phyloP scores from a whole-genome alignment of 2,113 vertebrate species.

The Odontesthes bonariensis region DNA sequence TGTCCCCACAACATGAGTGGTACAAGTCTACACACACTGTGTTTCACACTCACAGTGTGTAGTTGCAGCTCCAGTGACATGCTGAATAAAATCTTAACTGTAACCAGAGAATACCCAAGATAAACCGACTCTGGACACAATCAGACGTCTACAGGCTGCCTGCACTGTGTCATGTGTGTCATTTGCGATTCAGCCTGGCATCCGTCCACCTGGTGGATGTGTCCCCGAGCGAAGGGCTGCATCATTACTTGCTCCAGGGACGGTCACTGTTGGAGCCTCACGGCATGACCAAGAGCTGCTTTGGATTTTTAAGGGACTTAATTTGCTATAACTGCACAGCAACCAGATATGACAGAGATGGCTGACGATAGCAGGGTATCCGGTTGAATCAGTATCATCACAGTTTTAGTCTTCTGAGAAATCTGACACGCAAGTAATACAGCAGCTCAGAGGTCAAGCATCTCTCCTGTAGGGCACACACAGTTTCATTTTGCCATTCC shows the following conservation, averaged over 20 bases:
- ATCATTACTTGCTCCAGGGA: constrained; percentile 47
- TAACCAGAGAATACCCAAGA: too few relatives aligned
- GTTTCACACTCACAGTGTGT: too few relatives aligned
- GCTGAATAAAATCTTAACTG: too few relatives aligned
- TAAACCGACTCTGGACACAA: not conserved
- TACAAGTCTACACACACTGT: too few relatives aligned
- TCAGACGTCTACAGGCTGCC: not conserved
- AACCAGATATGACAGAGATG: not conserved
- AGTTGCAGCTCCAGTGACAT: too few relatives aligned
- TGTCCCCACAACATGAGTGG: too few relatives aligned
- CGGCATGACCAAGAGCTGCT: not conserved
- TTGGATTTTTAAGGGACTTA: not conserved
- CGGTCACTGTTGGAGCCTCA: not conserved
- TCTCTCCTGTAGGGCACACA: not conserved
- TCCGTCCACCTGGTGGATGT: constrained; percentile 17
- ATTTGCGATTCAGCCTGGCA: constrained; percentile 17
- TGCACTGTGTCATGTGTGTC: not conserved
- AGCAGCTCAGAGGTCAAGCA: constrained; percentile 7
- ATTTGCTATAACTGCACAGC: not conserved
- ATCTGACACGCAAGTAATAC: not conserved
- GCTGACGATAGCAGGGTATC: not conserved
- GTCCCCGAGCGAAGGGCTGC: constrained; percentile 52
- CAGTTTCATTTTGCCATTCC: not conserved
- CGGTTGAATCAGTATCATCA: not conserved
- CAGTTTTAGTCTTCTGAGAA: not conserved